phyloP scores from a whole-genome alignment of 2,113 vertebrate species.

The Fukomys damarensis region DNA sequence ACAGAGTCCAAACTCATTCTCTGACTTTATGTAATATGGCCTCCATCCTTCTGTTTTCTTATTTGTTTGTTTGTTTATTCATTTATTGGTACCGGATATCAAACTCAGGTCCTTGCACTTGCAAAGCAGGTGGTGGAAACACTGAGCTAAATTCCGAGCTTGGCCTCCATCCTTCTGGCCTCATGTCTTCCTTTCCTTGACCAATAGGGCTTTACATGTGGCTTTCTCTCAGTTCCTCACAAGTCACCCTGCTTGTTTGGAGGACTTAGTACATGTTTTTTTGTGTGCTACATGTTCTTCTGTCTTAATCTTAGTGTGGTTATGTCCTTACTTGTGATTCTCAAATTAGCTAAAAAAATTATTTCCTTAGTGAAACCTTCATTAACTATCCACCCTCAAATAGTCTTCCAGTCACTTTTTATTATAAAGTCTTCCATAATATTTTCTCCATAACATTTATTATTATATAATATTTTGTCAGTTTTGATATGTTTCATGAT shows the following conservation, averaged over 20 bases:
- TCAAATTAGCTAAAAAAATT: conserved; percentile 18
- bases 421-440: neutral
- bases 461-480: conserved; percentile 17
- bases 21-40: neutral
- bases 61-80: too few species aligned
- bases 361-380: neutral
- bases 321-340: neutral
- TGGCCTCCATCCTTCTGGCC: neutral
- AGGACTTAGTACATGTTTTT: neutral
- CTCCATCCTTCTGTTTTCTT: too few species aligned
- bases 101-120: too few species aligned
- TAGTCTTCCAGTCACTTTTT: neutral
- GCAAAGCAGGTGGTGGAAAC: too few species aligned
- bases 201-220: neutral
- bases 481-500: conserved; percentile 27
- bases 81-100: too few species aligned
- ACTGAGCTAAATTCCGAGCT: too few species aligned
- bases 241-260: neutral
- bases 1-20: neutral
- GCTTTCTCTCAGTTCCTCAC: neutral
- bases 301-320: neutral
- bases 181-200: neutral
- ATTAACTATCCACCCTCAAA: neutral
- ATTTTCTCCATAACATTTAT: conserved; percentile 21
- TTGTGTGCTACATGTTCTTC: neutral